A percentile compares a stretch with the other conserved stretches of the same genome.
Evolutionary conservation across 1,140 invertebrate species (phyloP).

Genomic region (Leptinotarsa lineolata): DNA sequence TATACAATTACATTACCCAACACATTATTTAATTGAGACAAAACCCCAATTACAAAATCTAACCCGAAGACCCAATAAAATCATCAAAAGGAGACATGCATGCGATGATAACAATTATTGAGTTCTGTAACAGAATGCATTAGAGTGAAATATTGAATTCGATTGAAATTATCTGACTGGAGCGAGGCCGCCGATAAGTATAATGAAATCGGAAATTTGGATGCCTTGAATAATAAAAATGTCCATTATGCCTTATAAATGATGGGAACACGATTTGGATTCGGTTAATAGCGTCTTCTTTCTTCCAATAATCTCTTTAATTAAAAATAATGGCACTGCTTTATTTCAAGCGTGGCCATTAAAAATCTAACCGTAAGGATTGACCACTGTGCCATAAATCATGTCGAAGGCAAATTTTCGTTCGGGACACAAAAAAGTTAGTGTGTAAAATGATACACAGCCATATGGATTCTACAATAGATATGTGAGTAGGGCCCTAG

Average conservation of each 20-base stretch:
- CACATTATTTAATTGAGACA: background rate
- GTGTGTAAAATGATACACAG: conserved; percentile 36
- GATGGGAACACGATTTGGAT: background rate
- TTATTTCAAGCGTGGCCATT: conserved; percentile 17
- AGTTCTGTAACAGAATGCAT: conserved; percentile 4
- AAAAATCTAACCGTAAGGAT: conserved; percentile 12
- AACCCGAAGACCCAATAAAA: conserved; percentile 13
- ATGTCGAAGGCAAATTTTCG: conserved; percentile 23
- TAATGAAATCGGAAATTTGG: conserved; percentile 18
- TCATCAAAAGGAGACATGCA: conserved; percentile 2
- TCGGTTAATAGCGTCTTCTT: conserved; percentile 14
- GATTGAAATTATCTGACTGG: conserved; percentile 21
- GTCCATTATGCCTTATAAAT: conserved; percentile 7
- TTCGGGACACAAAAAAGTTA: background rate
- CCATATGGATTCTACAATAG: conserved; percentile 42
- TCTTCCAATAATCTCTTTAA: conserved; percentile 11
- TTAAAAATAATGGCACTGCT: conserved; percentile 27
- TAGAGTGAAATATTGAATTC: background rate
- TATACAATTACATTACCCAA: background rate
- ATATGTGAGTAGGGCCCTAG: conserved; percentile 37
- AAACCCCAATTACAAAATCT: background rate
- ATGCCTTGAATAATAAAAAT: conserved; percentile 18
- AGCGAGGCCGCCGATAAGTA: conserved; percentile 19
- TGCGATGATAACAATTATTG: conserved; percentile 5
- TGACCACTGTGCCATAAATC: conserved; percentile 23